These are phyloP conservation scores for Corydoras sp. DNA, from an alignment of 2,113 vertebrate genomes.

Conservation along the genomic window DNA sequence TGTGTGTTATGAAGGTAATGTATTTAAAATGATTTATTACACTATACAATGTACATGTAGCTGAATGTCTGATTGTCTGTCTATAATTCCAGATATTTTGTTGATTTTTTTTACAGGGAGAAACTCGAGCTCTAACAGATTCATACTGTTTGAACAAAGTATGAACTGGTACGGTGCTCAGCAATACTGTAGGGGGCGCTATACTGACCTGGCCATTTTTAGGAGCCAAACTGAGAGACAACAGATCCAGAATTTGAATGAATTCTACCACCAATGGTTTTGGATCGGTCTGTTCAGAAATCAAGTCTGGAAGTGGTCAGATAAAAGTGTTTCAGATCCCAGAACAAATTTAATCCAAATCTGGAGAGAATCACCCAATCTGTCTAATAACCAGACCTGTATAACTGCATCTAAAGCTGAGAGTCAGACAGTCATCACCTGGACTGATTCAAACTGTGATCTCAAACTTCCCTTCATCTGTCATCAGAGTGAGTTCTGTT, in stretches of 20 bases:
- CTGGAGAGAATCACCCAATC: no score
- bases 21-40: no score
- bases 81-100: no score
- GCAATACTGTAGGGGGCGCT: constrained; percentile 1
- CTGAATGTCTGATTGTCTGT: no score
- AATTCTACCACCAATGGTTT: not conserved
- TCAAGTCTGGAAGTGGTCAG: not conserved
- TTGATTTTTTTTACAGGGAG: not conserved
- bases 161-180: not conserved
- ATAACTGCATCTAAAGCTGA: no score
- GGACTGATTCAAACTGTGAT: not conserved
- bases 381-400: not conserved
- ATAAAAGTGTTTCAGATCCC: not conserved
- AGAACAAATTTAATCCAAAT: not conserved
- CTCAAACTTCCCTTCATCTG: not conserved
- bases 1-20: constrained; percentile 27
- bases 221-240: constrained; percentile 6
- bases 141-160: not conserved
- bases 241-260: not conserved
- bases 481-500: not conserved
- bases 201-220: constrained; percentile 3
- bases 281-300: constrained; percentile 4
- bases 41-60: no score
- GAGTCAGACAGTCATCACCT: not conserved
- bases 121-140: not conserved